Base-by-base conservation (phyloP, 2,888 invertebrate species). In the Oligia latruncula region DNA sequence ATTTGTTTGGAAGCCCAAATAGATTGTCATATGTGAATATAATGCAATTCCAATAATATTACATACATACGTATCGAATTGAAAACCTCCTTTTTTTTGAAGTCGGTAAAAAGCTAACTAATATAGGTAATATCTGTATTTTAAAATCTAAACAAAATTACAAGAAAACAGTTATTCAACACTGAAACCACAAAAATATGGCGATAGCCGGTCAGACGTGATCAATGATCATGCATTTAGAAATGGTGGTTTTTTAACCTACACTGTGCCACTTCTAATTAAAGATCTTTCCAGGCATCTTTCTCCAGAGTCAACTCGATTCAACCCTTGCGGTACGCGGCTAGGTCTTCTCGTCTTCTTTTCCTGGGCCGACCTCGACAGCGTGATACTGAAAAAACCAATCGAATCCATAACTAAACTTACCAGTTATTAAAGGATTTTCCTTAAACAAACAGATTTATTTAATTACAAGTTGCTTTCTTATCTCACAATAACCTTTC, bases 401-500 rank as follows among this genome's bases (percentile, higher is more conserved):
- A 71, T 71, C 52, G 17, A 67, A 20, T 46, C 78, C 40, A 66
- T 66, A 62, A 62, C 20, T 15, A 23, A n/a, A 78, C 64, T 76
- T 40, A 49, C 60, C 60, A 67, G 52, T 49, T 78, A 49, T 81
- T 67, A 67, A 77, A 23, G 0, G 40, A 55, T 80, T 83, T 80
- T 75, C 79, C 77, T 83, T 84, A 86, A 77, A 65, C 64, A 83
- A 85, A 84, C 73, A 78, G 65, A 78, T 74, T 79, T 78, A 88
- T 88, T 89, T 84, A 87, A 91, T 89, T 89, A 87, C 88, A 88
- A 90, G 87, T 90, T 90, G 88, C 89, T 89, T 89, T 90, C 90
- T 93, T 94, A 93, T 92, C 92, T 86, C 78, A 77, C 87, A 81
- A 82, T 89, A 91, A 92, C 93, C 92, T 94, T 93, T 93, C 88